These are phyloP conservation scores for Pseudomyrmex dendroicus DNA, from an alignment of 1,140 invertebrate genomes.

Conservation along the genomic window DNA sequence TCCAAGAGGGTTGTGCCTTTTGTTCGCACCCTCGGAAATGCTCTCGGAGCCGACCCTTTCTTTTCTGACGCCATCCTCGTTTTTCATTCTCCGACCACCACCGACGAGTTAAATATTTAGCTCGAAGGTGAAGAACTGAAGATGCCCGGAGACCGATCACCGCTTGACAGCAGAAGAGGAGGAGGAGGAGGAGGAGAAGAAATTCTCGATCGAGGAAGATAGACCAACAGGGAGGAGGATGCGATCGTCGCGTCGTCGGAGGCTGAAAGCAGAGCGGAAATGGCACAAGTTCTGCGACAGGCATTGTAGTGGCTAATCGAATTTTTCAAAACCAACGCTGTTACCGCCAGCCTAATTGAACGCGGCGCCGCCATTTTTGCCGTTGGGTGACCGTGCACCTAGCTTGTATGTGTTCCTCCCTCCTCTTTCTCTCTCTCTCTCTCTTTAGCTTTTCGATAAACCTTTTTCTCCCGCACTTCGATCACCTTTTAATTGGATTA, in stretches of 20 bases:
- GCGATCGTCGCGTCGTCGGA: not conserved
- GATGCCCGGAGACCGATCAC: not conserved
- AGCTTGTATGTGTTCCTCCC: not conserved
- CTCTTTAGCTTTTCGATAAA: conserved; percentile 30
- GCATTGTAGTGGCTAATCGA: conserved; percentile 69
- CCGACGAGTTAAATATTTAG: conserved; percentile 66
- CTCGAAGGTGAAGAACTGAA: conserved; percentile 48
- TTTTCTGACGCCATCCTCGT: conserved; percentile 29
- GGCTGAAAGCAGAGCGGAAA: not conserved
- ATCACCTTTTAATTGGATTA: conserved; percentile 70
- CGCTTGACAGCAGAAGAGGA: not conserved
- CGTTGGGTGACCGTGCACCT: conserved; percentile 21
- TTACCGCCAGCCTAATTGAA: conserved; percentile 58
- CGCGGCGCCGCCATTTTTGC: conserved; percentile 42
- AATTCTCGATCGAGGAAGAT: conserved; percentile 36
- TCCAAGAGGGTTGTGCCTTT: conserved; percentile 64
- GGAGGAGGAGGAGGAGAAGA: not conserved
- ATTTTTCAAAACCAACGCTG: conserved; percentile 71
- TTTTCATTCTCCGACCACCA: conserved; percentile 38
- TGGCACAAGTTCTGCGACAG: conserved; percentile 15
- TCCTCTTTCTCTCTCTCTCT: not conserved
- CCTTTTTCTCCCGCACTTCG: conserved; percentile 37
- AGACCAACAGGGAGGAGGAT: conserved; percentile 16
- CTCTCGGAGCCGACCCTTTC: conserved; percentile 43
- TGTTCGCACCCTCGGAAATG: conserved; percentile 60